These are phyloP conservation scores for Daktulosphaira vitifoliae DNA, from an alignment of 1,140 invertebrate genomes.

Conservation along the genomic window DNA sequence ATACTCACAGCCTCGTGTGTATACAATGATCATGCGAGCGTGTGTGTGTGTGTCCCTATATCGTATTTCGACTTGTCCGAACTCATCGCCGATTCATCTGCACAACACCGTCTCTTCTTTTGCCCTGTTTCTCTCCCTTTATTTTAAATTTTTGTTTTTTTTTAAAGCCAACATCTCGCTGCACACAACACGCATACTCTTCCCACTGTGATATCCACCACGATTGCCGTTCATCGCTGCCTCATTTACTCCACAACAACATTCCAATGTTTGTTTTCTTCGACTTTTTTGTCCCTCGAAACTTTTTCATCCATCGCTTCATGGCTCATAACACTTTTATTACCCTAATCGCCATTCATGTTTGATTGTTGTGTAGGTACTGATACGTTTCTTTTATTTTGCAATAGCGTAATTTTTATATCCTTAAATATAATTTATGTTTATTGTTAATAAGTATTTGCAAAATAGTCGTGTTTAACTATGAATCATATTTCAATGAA, in stretches of 20 bases:
- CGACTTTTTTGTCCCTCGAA: conserved; percentile 12
- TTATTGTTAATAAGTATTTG: too few relatives aligned
- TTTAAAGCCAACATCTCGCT: conserved; percentile 7
- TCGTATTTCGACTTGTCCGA: conserved; percentile 29
- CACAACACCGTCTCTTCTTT: background rate
- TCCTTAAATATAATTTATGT: too few relatives aligned
- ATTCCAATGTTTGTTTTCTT: conserved; percentile 25
- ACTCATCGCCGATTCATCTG: conserved; percentile 29
- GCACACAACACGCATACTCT: background rate
- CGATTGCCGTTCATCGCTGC: too few relatives aligned
- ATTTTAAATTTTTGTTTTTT: background rate
- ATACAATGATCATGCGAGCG: background rate
- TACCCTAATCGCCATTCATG: too few relatives aligned
- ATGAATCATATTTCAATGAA: too few relatives aligned
- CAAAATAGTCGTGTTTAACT: too few relatives aligned
- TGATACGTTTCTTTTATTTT: too few relatives aligned
- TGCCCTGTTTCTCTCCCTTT: background rate
- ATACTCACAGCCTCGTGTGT: background rate
- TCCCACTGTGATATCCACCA: background rate
- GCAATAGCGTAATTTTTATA: too few relatives aligned
- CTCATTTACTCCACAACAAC: background rate
- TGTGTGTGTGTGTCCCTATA: conserved; percentile 11
- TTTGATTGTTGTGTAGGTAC: too few relatives aligned
- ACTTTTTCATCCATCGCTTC: too few relatives aligned
- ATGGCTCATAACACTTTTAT: too few relatives aligned